Evolutionary conservation across 2,888 invertebrate genomes (phyloP), one percentile per base, ranked within the genome.

Genomic region (Pheosia tremula): DNA sequence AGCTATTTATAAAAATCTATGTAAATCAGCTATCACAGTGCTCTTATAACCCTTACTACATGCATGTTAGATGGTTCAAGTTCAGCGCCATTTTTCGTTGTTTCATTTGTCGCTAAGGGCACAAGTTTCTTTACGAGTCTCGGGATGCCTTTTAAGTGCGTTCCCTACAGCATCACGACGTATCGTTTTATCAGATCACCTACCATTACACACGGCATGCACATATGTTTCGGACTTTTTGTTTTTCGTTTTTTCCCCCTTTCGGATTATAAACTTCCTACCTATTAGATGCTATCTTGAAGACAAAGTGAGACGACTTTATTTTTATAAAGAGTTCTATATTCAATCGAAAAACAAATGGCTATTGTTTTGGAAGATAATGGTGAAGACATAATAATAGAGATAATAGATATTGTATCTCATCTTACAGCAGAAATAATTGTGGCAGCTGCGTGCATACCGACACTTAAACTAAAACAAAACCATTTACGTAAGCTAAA

Each of bases 61-160:
- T 9, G 66, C 59, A 64, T 68, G 72, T 64, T 64, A 58, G 63
- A 68, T 71, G 66, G 72, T 71, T 61, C 66, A 75, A 69, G 75
- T 75, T 75, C 9, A 54, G 45, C 60, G 64, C 65, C 58, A 62
- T 68, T 71, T 71, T 67, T 64, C 72, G 66, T 71, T 75, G 73
- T 78, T 79, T 74, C 71, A 77, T 77, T 72, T 73, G 75, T 74
- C 76, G 69, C 74, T 71, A 74, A 78, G 77, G 74, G 69, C 70
- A 71, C 67, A 74, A 74, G 64, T 78, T 78, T 78, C 73, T 77
- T 79, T 78, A 80, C 75, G 77, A 75, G 69, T 75, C 80, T 78
- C 78, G 57, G 60, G 80, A 71, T 73, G 72, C 76, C 73, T 65
- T 74, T 81, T 72, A 74, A 78, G 74, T 70, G 76, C 66, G 71